These are phyloP conservation scores for Enteromius mattozi DNA, from an alignment of 2,797 vertebrate species.

Conservation along the genomic window DNA sequence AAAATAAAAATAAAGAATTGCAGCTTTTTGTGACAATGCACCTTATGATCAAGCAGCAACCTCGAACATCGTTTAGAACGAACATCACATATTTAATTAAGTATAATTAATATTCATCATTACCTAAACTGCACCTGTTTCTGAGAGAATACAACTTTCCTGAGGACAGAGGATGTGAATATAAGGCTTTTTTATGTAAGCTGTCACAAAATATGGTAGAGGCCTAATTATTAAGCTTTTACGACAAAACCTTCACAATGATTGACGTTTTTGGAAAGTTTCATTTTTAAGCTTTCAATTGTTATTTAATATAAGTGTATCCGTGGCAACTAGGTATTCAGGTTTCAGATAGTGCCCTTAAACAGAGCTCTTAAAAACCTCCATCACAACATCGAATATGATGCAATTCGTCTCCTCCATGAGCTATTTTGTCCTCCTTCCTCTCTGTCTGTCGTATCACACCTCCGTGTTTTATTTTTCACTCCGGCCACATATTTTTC, in stretches of 20 bases:
- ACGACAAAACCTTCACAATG: background rate
- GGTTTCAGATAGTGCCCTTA: background rate
- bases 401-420: background rate
- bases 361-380: background rate
- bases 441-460: constrained; percentile 20
- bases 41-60: background rate
- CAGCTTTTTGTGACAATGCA: background rate
- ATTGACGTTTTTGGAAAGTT: background rate
- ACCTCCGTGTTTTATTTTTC: constrained; percentile 36
- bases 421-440: constrained; percentile 3
- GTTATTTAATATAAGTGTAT: background rate
- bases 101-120: background rate
- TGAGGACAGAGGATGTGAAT: background rate
- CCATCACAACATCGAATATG: background rate
- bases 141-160: background rate
- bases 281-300: background rate
- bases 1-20: background rate
- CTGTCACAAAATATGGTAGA: constrained; percentile 1
- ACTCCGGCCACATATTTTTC: background rate
- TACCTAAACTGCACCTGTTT: background rate
- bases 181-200: background rate
- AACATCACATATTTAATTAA: constrained; percentile 2
- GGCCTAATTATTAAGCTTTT: background rate
- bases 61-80: background rate
- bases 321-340: background rate